A percentile compares a stretch with the other conserved stretches of the same genome.
These are phyloP conservation scores for Leucosticte australis DNA, from an alignment of 2,113 vertebrate species.

Conservation along the genomic window DNA sequence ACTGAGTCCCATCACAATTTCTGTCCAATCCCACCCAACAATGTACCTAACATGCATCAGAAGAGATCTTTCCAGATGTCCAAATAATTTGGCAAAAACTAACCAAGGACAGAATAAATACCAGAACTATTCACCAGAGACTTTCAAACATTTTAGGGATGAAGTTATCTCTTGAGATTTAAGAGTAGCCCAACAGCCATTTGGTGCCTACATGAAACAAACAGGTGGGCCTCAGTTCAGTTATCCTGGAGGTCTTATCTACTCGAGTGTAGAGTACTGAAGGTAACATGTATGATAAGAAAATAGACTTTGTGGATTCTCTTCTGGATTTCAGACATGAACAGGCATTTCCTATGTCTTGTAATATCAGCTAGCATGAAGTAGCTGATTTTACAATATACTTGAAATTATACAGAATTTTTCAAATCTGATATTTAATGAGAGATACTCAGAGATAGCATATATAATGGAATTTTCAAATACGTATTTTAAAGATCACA, in stretches of 20 bases:
- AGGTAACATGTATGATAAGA: conserved; percentile 75
- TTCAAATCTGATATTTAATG: conserved; percentile 2
- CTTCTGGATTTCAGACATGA: conserved; percentile 62
- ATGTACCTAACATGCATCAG: fast-evolving
- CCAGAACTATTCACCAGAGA: background rate
- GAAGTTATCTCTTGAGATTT: background rate
- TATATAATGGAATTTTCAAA: background rate
- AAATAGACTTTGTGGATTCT: conserved; percentile 48
- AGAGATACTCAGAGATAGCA: background rate
- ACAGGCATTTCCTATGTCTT: background rate
- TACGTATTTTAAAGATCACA: conserved; percentile 5
- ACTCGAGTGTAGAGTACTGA: conserved; percentile 72
- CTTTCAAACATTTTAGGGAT: background rate
- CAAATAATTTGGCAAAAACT: background rate
- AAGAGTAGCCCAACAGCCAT: background rate
- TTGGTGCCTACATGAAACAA: conserved; percentile 40
- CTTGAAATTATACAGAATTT: conserved; percentile 22
- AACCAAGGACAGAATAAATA: background rate
- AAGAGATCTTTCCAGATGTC: background rate
- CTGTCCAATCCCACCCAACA: background rate
- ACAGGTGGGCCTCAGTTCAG: conserved; percentile 74
- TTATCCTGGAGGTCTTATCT: conserved; percentile 81
- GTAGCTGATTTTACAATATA: conserved; percentile 63
- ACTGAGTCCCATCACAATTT: background rate
- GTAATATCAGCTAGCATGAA: conserved; percentile 56